Evolutionary conservation across 2,888 invertebrate species (phyloP), one percentile per base, ranked within the genome.

Genomic region (Pristionchus exspectatus): DNA sequence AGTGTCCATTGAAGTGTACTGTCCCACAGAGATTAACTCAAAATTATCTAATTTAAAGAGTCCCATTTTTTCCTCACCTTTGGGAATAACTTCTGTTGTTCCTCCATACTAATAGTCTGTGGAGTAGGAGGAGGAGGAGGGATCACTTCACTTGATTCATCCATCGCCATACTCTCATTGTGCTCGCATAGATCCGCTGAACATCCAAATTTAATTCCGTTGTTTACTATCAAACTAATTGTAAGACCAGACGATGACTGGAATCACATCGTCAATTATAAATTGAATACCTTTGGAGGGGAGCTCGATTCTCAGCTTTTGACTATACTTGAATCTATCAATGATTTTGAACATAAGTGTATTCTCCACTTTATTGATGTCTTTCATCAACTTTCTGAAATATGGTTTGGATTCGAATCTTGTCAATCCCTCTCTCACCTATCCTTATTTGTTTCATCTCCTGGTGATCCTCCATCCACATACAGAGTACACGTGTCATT

Each of bases 301-400:
- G 2, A 94, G 87, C 16, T 91, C 87, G 24, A 94, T 90, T 54
- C 89, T 90, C 27, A 94, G 38, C 4, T 87, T 44, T 3, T 91
- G 90, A 18, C 93, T 91, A 83, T 92, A 94, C 90, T 92, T 92
- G 86, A 92, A 92, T 59, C 92, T 90, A 50, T 94, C 94, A 21
- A 94, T 85, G 66, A 93, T 92, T 24, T 91, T 50, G 90, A 90
- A 93, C 93, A 94, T 92, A 16, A 83, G 38, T 3, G 93, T 91
- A 38, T 92, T 91, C 33, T 89, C 50, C 87, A 59, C 50, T 50
- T 44, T 81, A 54, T 59, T 84, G 66, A 86, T 63, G 24, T 86
- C 54, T 12, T 86, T 59, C 89, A 84, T 85, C n/a, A 44, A 89
- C 38, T 74, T 74, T 38, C 74, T 74, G 27, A 30, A 33, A 38